Evolutionary conservation across 2,888 invertebrate genomes (phyloP), one percentile per base, ranked within the genome.

Genomic region (Meteorus cinctellus): DNA sequence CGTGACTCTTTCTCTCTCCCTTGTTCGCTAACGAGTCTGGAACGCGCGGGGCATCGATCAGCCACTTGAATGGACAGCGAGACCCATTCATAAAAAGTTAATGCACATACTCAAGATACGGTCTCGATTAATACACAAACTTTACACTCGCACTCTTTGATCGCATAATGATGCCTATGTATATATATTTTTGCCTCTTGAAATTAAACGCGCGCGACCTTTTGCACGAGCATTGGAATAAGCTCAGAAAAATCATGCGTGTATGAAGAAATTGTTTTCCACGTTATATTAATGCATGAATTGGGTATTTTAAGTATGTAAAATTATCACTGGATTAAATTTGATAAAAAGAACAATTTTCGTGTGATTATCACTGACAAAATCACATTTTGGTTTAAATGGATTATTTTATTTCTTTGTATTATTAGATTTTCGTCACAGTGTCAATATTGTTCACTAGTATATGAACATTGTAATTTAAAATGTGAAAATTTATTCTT

Each of bases 41-140:
- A 51, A 48, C 45, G 62, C 65, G 65, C 31, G 34, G 36, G 70
- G 29, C 62, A 77, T 77, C 77, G 72, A 77, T 77, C 78, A 76
- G 51, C 76, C 77, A 75, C 77, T 78, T 71, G 72, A 68, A 55
- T 41, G 29, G 67, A 85, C 85, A 85, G 80, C 77, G 78, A 77
- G 79, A 74, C 77, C 79, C 81, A 81, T 85, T 85, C 84, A 84
- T 84, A 82, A 84, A 81, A 84, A 84, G 67, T 74, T 78, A 77
- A 81, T 79, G 74, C 71, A 59, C 67, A 73, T 67, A 63, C 63
- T 72, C n/a, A 63, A 62, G 45, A 72, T 72, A 63, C 19, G 34
- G 41, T 36, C 24, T 29, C 14, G 31, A 4, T 31, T n/a, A 16
- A 62, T 62, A 31, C 31, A 62, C 51, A 68, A 45, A 68, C 51